A percentile compares a stretch with the other conserved stretches of the same genome.
phyloP scores from a whole-genome alignment of 2,888 invertebrate species.

The Sphaerophoria rueppellii region DNA sequence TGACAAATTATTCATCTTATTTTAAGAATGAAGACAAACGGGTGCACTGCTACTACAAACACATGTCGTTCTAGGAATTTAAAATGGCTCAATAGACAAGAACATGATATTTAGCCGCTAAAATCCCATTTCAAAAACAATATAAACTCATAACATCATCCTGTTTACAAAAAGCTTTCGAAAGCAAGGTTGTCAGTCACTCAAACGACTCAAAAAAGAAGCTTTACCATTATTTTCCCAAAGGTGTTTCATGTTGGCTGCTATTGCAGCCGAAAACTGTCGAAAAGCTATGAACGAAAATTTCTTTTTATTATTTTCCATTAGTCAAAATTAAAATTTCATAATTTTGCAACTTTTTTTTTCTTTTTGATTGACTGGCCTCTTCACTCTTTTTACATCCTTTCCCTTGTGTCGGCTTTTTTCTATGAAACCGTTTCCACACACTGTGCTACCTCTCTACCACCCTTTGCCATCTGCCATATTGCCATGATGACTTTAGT shows the following conservation, averaged over 20 bases:
- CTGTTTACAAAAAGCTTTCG: neutral
- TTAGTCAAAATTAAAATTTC: slow-evolving; percentile 73
- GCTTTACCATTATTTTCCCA: neutral
- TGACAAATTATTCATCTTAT: too few species aligned
- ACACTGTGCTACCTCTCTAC: too few species aligned
- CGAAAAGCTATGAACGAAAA: slow-evolving; percentile 24
- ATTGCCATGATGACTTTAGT: slow-evolving; percentile 3
- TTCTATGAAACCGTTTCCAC: too few species aligned
- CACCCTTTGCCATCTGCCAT: neutral
- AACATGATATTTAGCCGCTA: neutral
- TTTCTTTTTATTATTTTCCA: slow-evolving; percentile 46
- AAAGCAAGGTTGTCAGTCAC: neutral
- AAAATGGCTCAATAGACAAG: too few species aligned
- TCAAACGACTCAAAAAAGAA: neutral
- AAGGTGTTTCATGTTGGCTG: slow-evolving; percentile 4
- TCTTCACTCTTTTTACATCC: neutral
- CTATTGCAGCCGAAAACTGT: slow-evolving; percentile 22
- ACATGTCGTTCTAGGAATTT: too few species aligned
- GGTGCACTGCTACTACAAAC: too few species aligned
- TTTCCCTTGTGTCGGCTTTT: neutral
- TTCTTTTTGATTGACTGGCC: slow-evolving; percentile 52
- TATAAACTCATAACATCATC: neutral
- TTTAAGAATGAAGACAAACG: too few species aligned
- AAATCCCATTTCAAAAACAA: too few species aligned
- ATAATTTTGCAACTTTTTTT: slow-evolving; percentile 65